These are phyloP conservation scores for Ciconia maguari DNA, from an alignment of 2,113 vertebrate species.

Conservation along the genomic window DNA sequence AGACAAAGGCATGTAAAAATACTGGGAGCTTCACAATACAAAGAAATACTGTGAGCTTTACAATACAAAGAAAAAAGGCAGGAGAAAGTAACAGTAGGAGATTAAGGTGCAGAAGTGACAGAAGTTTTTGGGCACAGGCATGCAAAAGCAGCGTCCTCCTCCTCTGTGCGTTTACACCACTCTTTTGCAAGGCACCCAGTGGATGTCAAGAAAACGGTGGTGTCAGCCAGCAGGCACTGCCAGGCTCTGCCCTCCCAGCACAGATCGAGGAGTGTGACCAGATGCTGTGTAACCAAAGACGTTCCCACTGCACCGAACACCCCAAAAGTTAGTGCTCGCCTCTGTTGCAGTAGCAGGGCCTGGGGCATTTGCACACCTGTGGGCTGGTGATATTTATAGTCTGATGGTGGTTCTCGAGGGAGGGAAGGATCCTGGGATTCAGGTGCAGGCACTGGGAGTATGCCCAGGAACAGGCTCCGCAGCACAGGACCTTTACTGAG, in stretches of 20 bases:
- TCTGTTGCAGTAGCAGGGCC: accelerated
- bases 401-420: not conserved
- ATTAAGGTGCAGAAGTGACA: not conserved
- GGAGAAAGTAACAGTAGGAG: not conserved
- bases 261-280: accelerated
- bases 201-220: not conserved
- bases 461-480: not conserved
- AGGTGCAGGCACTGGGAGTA: not conserved
- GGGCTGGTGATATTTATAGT: not conserved
- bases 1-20: not conserved
- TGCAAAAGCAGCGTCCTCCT: not conserved
- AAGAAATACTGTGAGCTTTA: not conserved
- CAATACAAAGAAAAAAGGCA: not conserved
- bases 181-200: not conserved
- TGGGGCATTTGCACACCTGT: accelerated
- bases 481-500: not conserved
- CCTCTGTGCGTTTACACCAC: accelerated
- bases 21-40: too few relatives aligned
- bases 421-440: not conserved
- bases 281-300: accelerated
- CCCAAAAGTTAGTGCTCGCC: accelerated
- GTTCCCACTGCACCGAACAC: accelerated
- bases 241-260: not conserved
- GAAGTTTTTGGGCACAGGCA: not conserved
- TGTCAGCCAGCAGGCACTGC: not conserved